Evolutionary conservation across 2,113 vertebrate species (phyloP).

Genomic region (Chlamydotis undulata): DNA sequence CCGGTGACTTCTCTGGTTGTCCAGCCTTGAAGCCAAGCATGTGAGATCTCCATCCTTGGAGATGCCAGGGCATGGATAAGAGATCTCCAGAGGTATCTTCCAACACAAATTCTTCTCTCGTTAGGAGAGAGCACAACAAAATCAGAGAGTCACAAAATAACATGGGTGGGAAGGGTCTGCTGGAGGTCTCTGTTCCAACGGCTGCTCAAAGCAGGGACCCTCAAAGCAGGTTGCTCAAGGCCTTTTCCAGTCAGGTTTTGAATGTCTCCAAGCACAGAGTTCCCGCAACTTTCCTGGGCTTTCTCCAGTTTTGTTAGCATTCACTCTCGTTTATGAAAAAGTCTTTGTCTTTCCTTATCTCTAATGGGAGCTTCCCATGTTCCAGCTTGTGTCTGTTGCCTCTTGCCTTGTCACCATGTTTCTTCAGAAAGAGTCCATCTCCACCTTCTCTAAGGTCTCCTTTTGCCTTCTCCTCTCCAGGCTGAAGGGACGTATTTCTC

Average conservation of each 20-base stretch:
- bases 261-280: neutral
- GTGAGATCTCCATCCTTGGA: neutral
- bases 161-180: neutral
- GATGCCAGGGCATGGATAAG: too few species aligned
- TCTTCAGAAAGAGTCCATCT: neutral
- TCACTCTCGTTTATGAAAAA: neutral
- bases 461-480: neutral
- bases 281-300: neutral
- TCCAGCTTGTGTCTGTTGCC: neutral
- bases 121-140: neutral
- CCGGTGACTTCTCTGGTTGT: neutral
- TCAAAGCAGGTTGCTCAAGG: neutral
- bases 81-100: neutral
- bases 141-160: neutral
- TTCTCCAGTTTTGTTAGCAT: neutral
- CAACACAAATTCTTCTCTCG: neutral
- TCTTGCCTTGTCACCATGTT: too few species aligned
- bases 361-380: neutral
- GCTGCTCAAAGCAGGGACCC: neutral
- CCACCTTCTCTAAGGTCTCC: neutral
- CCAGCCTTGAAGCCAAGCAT: neutral
- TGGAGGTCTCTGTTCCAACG: neutral
- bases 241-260: neutral
- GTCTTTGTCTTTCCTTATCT: neutral
- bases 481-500: neutral